Evolutionary conservation across 2,888 invertebrate genomes (phyloP), one percentile per base, ranked within the genome.

Genomic region (Chironomus tentans): DNA sequence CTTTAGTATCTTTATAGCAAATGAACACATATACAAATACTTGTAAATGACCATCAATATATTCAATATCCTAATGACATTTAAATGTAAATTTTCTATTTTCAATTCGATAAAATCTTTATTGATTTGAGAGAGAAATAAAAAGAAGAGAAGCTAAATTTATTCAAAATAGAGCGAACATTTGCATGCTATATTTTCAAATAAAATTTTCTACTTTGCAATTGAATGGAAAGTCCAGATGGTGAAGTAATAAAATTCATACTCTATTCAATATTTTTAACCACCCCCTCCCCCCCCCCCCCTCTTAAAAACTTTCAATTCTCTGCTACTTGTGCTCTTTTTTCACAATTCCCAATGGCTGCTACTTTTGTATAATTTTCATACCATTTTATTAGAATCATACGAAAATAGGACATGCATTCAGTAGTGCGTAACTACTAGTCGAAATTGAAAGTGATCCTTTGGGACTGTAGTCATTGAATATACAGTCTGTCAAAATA

Each of bases 171-270:
- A 56, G n/a, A n/a, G n/a, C 15, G 56, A 56, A 56, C 56, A 56
- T 56, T n/a, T 6, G 18, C 56, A 18, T 56, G 18, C 56, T 15
- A 18, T 4, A 18, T 15, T 56, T 56, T 56, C 56, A 65, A 22
- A 24, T 65, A 65, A 65, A 65, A 65, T 65, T 65, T 10, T 38
- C 10, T 22, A 65, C 65, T 65, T 65, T 65, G 24, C 22, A 18
- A 24, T 21, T 24, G 22, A 56, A 56, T 56, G 56, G n/a, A 56
- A 24, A 68, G 46, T 68, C 68, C 68, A 68, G 68, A 68, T 68
- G 68, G 15, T 28, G 46, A 46, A 68, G 68, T 46, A 68, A 68
- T 68, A 68, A 68, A 68, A 68, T 68, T 68, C 68, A 68, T 68
- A 68, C 68, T 24, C 68, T 15, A 68, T 68, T 68, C 68, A 68